phyloP scores from a whole-genome alignment of 2,888 invertebrate species.

The Eugnorisma glareosa region DNA sequence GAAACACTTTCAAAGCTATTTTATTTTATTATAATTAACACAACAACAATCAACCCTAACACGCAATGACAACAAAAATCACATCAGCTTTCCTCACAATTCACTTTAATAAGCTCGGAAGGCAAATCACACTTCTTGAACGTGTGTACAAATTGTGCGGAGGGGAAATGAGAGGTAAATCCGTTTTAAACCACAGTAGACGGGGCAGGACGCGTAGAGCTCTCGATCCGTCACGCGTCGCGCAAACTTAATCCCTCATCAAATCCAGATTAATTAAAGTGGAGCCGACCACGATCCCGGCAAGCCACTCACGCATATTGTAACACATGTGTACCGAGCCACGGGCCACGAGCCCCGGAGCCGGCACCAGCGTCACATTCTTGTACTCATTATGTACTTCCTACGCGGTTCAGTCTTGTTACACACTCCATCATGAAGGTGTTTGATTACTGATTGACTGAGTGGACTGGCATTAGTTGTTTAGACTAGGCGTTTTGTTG shows the following conservation, averaged over 20 bases:
- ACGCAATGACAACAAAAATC: slow-evolving; percentile 32
- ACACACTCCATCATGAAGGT: slow-evolving; percentile 25
- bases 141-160: slow-evolving; percentile 85
- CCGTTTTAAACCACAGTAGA: slow-evolving; percentile 87
- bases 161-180: slow-evolving; percentile 85
- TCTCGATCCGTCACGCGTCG: slow-evolving; percentile 89
- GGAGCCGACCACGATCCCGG: slow-evolving; percentile 82
- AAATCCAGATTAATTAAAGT: slow-evolving; percentile 90
- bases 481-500: neutral
- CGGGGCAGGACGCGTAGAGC: slow-evolving; percentile 79
- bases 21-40: slow-evolving; percentile 14
- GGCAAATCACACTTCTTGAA: slow-evolving; percentile 79
- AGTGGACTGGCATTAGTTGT: slow-evolving; percentile 1
- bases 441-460: slow-evolving; percentile 17
- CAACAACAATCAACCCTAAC: slow-evolving; percentile 16
- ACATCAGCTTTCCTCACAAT: slow-evolving; percentile 57
- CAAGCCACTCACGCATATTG: slow-evolving; percentile 79
- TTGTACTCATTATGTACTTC: slow-evolving; percentile 51
- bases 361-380: slow-evolving; percentile 52
- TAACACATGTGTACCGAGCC: slow-evolving; percentile 72
- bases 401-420: slow-evolving; percentile 29
- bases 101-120: slow-evolving; percentile 65
- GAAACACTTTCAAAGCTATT: slow-evolving; percentile 8
- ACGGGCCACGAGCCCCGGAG: neutral
- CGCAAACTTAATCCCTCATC: slow-evolving; percentile 88